Evolutionary conservation across 2,888 invertebrate genomes (phyloP).

Genomic region (Phlogophora meticulosa): DNA sequence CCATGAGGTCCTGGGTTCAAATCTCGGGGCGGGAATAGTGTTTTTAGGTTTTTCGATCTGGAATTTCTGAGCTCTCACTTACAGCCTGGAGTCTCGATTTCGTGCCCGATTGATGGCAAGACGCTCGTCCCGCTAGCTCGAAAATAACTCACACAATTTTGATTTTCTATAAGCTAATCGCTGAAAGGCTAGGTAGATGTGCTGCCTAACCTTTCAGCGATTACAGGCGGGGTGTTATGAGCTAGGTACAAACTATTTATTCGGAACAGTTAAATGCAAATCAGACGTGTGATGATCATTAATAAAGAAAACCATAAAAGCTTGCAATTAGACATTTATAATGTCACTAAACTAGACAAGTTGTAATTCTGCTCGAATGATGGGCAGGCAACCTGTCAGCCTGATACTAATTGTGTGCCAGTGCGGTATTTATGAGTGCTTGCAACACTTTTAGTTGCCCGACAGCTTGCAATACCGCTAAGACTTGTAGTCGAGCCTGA

Average conservation of each 20-base stretch:
- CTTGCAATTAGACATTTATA: slow-evolving; percentile 41
- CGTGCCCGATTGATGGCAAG: no score
- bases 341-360: slow-evolving; percentile 36
- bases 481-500: slow-evolving; percentile 6
- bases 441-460: slow-evolving; percentile 25
- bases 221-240: no score
- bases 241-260: slow-evolving; percentile 17
- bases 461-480: slow-evolving; percentile 27
- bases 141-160: no score
- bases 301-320: slow-evolving; percentile 45
- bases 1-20: no score
- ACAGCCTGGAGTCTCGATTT: no score
- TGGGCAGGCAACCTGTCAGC: slow-evolving; percentile 24
- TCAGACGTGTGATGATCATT: slow-evolving; percentile 40
- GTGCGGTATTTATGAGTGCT: slow-evolving; percentile 37
- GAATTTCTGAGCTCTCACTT: no score
- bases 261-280: slow-evolving; percentile 56
- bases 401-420: slow-evolving; percentile 32
- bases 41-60: no score
- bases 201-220: no score
- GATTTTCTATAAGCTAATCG: no score
- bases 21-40: no score
- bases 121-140: no score
- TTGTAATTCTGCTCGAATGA: slow-evolving; percentile 35
- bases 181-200: no score